Evolutionary conservation across 2,888 invertebrate genomes (phyloP), one percentile per base, ranked within the genome.

Genomic region (Caenorhabditis macrosperma): DNA sequence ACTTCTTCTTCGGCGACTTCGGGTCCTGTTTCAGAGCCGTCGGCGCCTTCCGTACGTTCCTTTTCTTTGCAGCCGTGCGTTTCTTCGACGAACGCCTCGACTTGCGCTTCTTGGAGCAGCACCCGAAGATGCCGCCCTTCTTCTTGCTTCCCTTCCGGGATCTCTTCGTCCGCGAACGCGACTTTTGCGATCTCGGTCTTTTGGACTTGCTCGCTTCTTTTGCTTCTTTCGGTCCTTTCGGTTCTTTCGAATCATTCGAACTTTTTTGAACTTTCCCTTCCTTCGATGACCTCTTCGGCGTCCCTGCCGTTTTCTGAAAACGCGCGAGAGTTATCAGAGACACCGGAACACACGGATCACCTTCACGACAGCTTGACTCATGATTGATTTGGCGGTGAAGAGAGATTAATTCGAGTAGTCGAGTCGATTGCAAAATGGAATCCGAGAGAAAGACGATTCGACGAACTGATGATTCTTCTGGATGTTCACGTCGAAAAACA

Each of bases 321-420:
- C 0, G n/a, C 24, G 20, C 20, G 15, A 33, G 48, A 12, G 15
- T 38, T 3, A 3, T 38, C 9, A 38, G 15, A 12, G 15, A 12
- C 9, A 9, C 15, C 12, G 38, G 2, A 38, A n/a, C 30, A 0
- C 15, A n/a, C 17, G 28, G 9, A 28, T 54, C 57, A 72, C 72
- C 57, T 72, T 72, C 35, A 26, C 71, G 30, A 55, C 54, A 46
- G 63, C 72, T 44, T 44, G 57, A 48, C 55, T 57, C 72, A 72
- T 72, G 33, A 28, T 54, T 52, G 54, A 2, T 24, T 48, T 6
- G 33, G 46, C 28, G 48, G 35, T 59, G 67, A 67, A 67, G 67
- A 67, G 67, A 67, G 59, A 57, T 57, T 63, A 50, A 57, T 64
- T 10, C 72, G 72, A 72, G 72, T 72, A 57, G 72, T 35, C 64